Base-by-base conservation (phyloP, 2,113 vertebrate species). In the Phaetusa simplex region DNA sequence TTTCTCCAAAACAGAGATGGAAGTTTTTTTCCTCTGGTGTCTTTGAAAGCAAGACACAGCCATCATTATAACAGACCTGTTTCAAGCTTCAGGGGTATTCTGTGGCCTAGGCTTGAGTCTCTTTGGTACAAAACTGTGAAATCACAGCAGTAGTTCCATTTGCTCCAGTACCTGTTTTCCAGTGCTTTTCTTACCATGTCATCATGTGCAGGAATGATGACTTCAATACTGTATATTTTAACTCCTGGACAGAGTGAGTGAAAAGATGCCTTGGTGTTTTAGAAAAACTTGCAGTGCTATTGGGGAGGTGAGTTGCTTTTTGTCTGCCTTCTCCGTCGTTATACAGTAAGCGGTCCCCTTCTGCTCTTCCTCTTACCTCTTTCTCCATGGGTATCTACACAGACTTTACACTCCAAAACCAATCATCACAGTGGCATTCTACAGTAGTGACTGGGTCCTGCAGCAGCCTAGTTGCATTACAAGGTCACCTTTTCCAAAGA, bases 1-100 rank as follows among this genome's bases (percentile, higher is more conserved):
- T 89, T 71, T 86, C 65, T 86, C 81, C 73, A 82, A 84, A 96
- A 82, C 59, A 72, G 73, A 72, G 61, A 42, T 40, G 53, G 89
- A 79, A 89, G 40, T 85, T 93, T 93, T 73, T 94, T 94, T 95
- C 56, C 62, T 85, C 30, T 91, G 23, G 21, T 94, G 43, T 82
- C 78, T 85, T 87, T 91, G 81, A 95, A 93, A 95, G 73, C 78
- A 78, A 89, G 86, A 76, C 79, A 83, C 45, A 82, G 82, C n/a
- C 43, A 70, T 85, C 27, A 12, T 80, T 79, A 27, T 47, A 76
- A 47, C 7, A 94, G 84, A 76, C 8, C 0, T 49, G 24, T 95
- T 96, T 90, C 70, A 90, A 90, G 81, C 65, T 47, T 83, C 81
- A 61, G 21, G 38, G 40, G 21, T 72, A 65, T 85, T 94, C 81